Evolutionary conservation across 2,888 invertebrate species (phyloP).

Genomic region (Leuctra nigra): DNA sequence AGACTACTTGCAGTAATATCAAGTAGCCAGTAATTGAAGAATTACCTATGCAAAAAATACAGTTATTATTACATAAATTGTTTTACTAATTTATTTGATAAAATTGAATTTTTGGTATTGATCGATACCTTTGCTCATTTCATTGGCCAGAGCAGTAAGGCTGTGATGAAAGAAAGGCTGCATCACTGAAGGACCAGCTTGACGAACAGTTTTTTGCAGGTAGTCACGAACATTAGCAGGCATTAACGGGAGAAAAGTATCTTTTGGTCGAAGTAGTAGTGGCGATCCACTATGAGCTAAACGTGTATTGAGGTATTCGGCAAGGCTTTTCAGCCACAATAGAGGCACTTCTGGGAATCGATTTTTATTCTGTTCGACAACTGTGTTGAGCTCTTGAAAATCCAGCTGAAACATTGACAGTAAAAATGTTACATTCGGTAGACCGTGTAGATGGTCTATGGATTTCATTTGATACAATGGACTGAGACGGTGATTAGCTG

Average conservation of each 20-base stretch:
- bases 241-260: constrained; percentile 48
- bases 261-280: constrained; percentile 48
- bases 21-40: constrained; percentile 57
- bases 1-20: constrained; percentile 62
- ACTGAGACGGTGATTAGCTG: background rate
- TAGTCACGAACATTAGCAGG: constrained; percentile 43
- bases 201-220: constrained; percentile 48
- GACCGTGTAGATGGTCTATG: background rate
- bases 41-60: background rate
- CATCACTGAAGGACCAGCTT: constrained; percentile 54
- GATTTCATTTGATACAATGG: background rate
- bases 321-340: constrained; percentile 64
- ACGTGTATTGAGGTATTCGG: constrained; percentile 55
- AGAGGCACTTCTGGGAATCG: constrained; percentile 64
- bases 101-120: too few species aligned
- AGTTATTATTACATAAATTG: too few species aligned
- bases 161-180: constrained; percentile 65
- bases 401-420: constrained; percentile 26
- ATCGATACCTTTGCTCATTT: constrained; percentile 65
- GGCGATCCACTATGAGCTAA: constrained; percentile 57
- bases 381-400: constrained; percentile 24
- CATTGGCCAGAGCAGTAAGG: constrained; percentile 61
- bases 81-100: too few species aligned
- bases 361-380: constrained; percentile 50
- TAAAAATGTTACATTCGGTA: constrained; percentile 15